phyloP scores from a whole-genome alignment of 2,113 vertebrate species.

The Illadopsis cleaveri region DNA sequence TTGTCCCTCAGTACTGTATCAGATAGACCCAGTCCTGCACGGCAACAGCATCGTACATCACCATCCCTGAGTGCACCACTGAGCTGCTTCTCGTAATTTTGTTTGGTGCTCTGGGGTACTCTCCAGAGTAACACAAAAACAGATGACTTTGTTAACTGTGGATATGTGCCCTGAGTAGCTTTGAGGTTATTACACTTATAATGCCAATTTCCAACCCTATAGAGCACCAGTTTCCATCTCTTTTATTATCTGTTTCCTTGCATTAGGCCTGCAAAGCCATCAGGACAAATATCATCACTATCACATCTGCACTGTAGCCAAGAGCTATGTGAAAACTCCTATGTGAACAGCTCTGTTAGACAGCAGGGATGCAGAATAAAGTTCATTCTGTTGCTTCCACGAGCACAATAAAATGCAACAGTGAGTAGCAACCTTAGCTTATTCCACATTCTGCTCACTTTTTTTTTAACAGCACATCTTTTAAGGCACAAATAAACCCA shows the following conservation, averaged over 20 bases:
- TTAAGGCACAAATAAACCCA: neutral
- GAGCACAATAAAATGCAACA: neutral
- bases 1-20: neutral
- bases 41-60: neutral
- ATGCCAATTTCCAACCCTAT: neutral
- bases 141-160: neutral
- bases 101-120: neutral
- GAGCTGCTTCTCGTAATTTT: neutral
- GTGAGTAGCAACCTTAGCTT: neutral
- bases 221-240: neutral
- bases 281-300: conserved; percentile 5
- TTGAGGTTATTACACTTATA: neutral
- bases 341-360: neutral
- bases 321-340: neutral
- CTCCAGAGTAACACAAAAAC: neutral
- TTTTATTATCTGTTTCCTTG: neutral
- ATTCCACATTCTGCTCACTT: neutral
- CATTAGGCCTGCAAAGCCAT: neutral
- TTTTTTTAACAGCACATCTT: neutral
- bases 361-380: neutral
- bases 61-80: neutral
- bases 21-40: neutral
- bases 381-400: neutral
- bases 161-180: neutral
- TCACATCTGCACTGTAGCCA: conserved; percentile 28